Conservation (phyloP, 2,113 vertebrate species). For the Pygoscelis adeliae region DNA sequence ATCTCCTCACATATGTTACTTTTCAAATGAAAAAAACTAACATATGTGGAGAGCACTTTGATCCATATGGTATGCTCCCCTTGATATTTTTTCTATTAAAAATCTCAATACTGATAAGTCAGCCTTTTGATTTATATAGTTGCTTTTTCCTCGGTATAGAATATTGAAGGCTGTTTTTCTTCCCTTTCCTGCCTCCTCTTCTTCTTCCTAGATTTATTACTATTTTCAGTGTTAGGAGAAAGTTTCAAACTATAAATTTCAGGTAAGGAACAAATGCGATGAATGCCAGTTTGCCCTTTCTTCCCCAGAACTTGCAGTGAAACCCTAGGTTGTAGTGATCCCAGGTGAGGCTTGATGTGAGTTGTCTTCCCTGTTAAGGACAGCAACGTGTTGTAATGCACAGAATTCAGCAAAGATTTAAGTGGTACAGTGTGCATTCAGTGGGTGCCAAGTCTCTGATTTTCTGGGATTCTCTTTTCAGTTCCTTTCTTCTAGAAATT, state of each 20-base stretch:
- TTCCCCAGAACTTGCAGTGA: neutral
- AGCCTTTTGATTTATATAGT: conserved; percentile 49
- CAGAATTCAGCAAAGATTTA: neutral
- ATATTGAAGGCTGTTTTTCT: conserved; percentile 27
- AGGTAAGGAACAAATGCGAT: neutral
- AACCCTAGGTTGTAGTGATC: neutral
- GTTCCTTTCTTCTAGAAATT: neutral
- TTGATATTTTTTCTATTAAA: conserved; percentile 58
- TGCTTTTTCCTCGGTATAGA: neutral
- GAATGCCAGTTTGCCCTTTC: neutral
- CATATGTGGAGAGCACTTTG: conserved; percentile 56
- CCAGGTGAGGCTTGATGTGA: neutral
- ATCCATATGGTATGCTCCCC: conserved; percentile 42
- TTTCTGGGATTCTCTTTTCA: neutral
- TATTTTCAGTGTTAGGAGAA: neutral
- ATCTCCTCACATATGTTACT: conserved; percentile 48
- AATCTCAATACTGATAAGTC: conserved; percentile 16
- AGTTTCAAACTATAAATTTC: neutral
- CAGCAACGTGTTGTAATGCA: neutral
- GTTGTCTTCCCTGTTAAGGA: neutral
- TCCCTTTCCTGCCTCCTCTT: neutral
- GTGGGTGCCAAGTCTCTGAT: neutral
- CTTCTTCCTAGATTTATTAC: neutral
- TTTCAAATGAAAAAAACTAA: conserved; percentile 34
- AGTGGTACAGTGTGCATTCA: neutral